These are phyloP conservation scores for Adelosebastes latens DNA, from an alignment of 2,797 vertebrate genomes.

Conservation along the genomic window DNA sequence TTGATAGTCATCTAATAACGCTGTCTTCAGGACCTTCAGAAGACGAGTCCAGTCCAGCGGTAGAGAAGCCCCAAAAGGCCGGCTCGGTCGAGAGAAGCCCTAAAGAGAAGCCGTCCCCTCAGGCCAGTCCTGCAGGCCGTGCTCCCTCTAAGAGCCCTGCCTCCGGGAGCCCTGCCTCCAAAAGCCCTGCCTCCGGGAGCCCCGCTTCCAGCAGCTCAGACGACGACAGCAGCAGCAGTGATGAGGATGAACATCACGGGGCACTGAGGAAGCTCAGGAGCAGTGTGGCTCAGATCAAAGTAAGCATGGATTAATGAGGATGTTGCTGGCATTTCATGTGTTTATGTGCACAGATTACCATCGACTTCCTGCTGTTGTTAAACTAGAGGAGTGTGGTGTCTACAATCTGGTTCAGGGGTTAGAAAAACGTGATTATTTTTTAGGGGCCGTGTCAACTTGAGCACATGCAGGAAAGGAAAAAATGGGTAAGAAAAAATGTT, in stretches of 20 bases:
- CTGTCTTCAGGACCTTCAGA: constrained; percentile 38
- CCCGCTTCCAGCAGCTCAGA: constrained; percentile 65
- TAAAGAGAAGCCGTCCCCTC: constrained; percentile 13
- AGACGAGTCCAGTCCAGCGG: constrained; percentile 28
- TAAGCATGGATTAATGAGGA: constrained; percentile 46
- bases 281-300: constrained; percentile 83
- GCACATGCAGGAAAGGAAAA: background rate
- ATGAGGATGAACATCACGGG: constrained; percentile 65
- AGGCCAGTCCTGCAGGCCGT: constrained; percentile 4
- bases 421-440: background rate
- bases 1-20: background rate
- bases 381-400: background rate
- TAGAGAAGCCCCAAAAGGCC: constrained; percentile 8
- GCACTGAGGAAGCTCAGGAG: constrained; percentile 77
- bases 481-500: background rate
- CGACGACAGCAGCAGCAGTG: constrained; percentile 56
- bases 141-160: background rate
- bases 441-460: too few species aligned
- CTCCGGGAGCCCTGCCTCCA: constrained; percentile 23
- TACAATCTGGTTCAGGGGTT: background rate
- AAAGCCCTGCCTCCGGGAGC: constrained; percentile 17
- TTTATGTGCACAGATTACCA: background rate
- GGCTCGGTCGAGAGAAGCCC: constrained; percentile 21
- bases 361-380: background rate
- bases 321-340: background rate